Conservation (phyloP, 2,797 vertebrate species). For the Argentina silus region DNA sequence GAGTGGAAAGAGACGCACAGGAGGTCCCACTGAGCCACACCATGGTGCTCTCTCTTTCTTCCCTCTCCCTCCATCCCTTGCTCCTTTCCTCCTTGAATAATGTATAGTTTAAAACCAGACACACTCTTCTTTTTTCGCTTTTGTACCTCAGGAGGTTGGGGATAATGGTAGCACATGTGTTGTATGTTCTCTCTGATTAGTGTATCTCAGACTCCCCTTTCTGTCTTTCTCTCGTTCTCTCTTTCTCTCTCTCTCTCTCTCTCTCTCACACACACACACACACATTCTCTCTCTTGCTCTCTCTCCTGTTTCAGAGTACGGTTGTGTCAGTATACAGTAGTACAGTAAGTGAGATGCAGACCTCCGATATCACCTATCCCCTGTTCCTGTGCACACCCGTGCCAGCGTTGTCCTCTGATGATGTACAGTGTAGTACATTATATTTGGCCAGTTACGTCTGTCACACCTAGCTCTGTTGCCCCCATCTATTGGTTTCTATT, state of each 20-base stretch:
- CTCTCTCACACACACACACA: neutral
- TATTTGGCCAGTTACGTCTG: neutral
- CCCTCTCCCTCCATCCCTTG: constrained; percentile 5
- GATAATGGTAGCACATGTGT: constrained; percentile 54
- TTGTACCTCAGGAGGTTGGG: constrained; percentile 41
- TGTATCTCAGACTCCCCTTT: constrained; percentile 16
- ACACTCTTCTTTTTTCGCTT: constrained; percentile 27
- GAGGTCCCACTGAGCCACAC: constrained; percentile 56
- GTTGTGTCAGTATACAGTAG: neutral
- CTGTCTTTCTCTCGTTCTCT: constrained; percentile 1
- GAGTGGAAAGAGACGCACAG: constrained; percentile 30
- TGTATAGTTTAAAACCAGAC: constrained; percentile 61
- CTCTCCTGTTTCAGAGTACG: neutral
- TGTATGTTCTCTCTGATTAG: constrained; percentile 49
- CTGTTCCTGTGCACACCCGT: too few species aligned
- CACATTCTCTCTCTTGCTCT: neutral
- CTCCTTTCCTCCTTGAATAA: constrained; percentile 64
- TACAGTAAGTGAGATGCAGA: neutral
- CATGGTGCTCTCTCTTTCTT: constrained; percentile 29
- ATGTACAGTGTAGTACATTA: neutral
- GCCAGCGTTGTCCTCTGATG: neutral
- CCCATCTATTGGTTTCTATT: too few species aligned
- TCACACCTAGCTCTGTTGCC: neutral
- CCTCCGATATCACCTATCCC: too few species aligned
- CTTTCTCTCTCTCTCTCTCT: neutral